These are phyloP conservation scores for Aelia acuminata DNA, from an alignment of 2,888 invertebrate species.

Conservation along the genomic window DNA sequence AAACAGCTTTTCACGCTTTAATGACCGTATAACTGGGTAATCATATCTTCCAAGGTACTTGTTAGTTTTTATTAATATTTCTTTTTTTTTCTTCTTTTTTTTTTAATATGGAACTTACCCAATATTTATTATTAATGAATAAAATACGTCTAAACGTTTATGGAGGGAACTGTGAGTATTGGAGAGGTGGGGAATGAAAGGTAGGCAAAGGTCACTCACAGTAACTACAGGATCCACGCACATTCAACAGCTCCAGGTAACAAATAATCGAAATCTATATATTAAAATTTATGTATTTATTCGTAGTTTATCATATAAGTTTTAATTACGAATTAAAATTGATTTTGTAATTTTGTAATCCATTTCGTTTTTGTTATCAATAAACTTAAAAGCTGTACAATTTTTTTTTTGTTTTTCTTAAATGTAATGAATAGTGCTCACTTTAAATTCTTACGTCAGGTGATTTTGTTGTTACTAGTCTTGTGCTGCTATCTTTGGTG, in stretches of 20 bases:
- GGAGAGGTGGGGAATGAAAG: slow-evolving; percentile 11
- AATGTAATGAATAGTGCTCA: not conserved
- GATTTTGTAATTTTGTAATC: not conserved
- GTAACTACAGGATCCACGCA: not conserved
- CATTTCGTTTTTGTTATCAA: not conserved
- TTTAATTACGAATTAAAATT: not conserved
- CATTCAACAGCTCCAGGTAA: slow-evolving; percentile 15
- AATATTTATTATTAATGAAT: not conserved
- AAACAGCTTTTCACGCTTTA: not conserved
- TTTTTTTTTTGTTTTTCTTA: too few relatives aligned
- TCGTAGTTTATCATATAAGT: not conserved
- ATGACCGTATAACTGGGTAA: not conserved
- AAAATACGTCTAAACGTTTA: not conserved
- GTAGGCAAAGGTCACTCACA: slow-evolving; percentile 21
- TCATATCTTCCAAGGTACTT: not conserved
- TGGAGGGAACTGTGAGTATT: not conserved
- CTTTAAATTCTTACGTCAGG: not conserved
- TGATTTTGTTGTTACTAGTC: not conserved
- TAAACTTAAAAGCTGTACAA: not conserved
- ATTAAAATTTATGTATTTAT: not conserved
- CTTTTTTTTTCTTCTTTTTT: too few relatives aligned
- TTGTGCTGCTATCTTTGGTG: not conserved
- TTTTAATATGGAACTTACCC: not conserved
- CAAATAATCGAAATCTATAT: not conserved
- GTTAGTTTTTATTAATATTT: too few relatives aligned